These are phyloP conservation scores for Drosophila prolongata DNA, from an alignment of 2,888 invertebrate genomes.

Conservation along the genomic window DNA sequence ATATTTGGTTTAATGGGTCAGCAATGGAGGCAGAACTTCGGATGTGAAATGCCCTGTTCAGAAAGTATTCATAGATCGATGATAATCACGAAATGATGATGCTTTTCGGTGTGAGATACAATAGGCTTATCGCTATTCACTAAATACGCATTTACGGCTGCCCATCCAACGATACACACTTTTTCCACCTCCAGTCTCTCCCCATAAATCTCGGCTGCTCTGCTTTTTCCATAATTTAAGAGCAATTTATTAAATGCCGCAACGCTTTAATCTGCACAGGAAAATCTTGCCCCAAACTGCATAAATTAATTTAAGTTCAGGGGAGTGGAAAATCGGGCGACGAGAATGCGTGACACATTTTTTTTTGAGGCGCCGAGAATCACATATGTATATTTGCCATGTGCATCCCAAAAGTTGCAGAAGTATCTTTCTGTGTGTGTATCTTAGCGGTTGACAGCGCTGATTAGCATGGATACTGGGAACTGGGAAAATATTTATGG, in stretches of 20 bases:
- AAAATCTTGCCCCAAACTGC: conserved; percentile 66
- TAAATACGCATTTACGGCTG: conserved; percentile 27
- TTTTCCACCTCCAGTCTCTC: conserved; percentile 19
- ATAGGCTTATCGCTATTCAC: conserved; percentile 31
- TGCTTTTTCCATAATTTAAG: conserved; percentile 57
- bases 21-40: conserved; percentile 20
- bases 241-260: conserved; percentile 74
- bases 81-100: conserved; percentile 26
- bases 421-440: conserved; percentile 16
- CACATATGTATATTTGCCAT: conserved; percentile 7
- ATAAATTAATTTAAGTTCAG: conserved; percentile 70
- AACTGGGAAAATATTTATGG: conserved; percentile 59
- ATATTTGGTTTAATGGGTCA: conserved; percentile 72
- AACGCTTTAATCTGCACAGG: conserved; percentile 68
- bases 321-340: conserved; percentile 13
- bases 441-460: conserved; percentile 51
- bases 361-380: conserved; percentile 22
- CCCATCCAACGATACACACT: not conserved
- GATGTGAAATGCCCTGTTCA: not conserved
- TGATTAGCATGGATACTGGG: conserved; percentile 58
- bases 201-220: conserved; percentile 34
- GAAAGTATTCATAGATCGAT: conserved; percentile 15
- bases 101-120: conserved; percentile 16
- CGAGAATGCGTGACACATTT: conserved; percentile 69
- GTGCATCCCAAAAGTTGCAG: conserved; percentile 27